Evolutionary conservation across 2,888 invertebrate species (phyloP).

Genomic region (Eupithecia vulgata): DNA sequence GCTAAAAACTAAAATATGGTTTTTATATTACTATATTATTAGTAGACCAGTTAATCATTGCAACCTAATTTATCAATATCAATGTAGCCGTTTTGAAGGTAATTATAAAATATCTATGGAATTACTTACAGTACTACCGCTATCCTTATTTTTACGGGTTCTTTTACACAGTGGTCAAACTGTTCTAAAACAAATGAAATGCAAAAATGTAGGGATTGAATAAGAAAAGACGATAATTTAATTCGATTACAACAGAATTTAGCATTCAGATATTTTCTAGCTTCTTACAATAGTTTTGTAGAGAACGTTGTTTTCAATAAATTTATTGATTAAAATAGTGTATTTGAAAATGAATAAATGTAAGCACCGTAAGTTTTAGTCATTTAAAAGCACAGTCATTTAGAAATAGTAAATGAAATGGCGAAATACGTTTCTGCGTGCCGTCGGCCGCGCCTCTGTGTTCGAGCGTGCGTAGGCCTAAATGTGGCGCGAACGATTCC

Average conservation of each 20-base stretch:
- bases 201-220: background rate
- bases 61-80: too few species aligned
- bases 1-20: too few species aligned
- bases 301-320: background rate
- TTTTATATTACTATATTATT: too few species aligned
- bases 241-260: background rate
- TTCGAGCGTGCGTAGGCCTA: conserved; percentile 32
- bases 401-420: background rate
- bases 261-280: background rate
- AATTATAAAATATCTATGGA: too few species aligned
- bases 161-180: background rate
- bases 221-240: background rate
- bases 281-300: background rate
- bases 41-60: too few species aligned
- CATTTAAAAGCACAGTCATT: background rate
- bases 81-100: too few species aligned
- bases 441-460: conserved; percentile 17
- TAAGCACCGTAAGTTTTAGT: background rate
- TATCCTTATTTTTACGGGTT: background rate
- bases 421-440: background rate
- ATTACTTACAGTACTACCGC: too few species aligned
- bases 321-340: background rate
- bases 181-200: background rate
- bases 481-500: conserved; percentile 37
- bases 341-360: background rate